phyloP scores from a whole-genome alignment of 1,140 invertebrate genomes.

The Formica selysi region DNA sequence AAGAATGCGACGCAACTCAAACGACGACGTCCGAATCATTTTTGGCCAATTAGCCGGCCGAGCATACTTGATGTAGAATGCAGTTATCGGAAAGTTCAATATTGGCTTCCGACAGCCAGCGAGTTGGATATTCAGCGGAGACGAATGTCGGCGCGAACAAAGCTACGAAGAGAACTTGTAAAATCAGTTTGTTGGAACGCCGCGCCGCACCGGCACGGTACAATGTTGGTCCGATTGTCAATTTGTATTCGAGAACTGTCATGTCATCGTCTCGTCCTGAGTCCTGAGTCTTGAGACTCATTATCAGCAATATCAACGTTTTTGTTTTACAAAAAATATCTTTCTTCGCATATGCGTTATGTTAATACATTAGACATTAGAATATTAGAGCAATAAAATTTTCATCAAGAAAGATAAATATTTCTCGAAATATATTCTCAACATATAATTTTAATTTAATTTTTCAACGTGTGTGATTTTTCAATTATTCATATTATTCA shows the following conservation, averaged over 20 bases:
- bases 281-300: not conserved
- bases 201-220: not conserved
- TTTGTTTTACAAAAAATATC: slow-evolving; percentile 26
- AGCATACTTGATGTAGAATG: slow-evolving; percentile 46
- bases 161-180: slow-evolving; percentile 36
- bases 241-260: slow-evolving; percentile 61
- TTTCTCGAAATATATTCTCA: not conserved
- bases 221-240: slow-evolving; percentile 57
- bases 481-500: not conserved
- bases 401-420: slow-evolving; percentile 16
- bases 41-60: slow-evolving; percentile 53
- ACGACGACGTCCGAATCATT: slow-evolving; percentile 37
- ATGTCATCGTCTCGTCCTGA: slow-evolving; percentile 32
- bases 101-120: slow-evolving; percentile 46
- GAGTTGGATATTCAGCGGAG: slow-evolving; percentile 49
- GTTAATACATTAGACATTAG: not conserved
- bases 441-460: not conserved
- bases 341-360: not conserved
- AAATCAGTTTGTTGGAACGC: slow-evolving; percentile 33
- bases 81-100: slow-evolving; percentile 62
- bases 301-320: slow-evolving; percentile 29
- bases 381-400: slow-evolving; percentile 2
- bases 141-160: slow-evolving; percentile 56
- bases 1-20: slow-evolving; percentile 33
- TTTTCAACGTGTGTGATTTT: not conserved